A percentile compares a stretch with the other conserved stretches of the same genome.
Evolutionary conservation across 2,797 vertebrate species (phyloP).

Genomic region (Poecile montanus): DNA sequence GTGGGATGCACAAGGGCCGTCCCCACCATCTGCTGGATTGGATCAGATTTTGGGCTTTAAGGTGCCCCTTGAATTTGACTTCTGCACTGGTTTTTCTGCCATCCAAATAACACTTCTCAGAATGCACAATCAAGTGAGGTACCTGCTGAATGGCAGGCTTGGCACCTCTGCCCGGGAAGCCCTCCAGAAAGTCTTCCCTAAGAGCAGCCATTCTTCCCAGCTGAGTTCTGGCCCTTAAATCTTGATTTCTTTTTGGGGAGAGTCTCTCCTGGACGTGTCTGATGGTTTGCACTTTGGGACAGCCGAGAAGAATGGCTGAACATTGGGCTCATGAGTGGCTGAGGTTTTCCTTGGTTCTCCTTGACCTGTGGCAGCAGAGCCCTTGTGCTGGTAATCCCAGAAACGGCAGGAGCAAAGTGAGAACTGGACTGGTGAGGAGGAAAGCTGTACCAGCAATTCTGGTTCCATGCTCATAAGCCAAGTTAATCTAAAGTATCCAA

Average conservation of each 20-base stretch:
- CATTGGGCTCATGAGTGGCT: accelerated
- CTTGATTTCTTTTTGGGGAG: background rate
- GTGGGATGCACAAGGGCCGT: background rate
- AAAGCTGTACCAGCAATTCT: background rate
- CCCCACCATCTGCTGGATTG: background rate
- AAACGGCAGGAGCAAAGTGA: background rate
- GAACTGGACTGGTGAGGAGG: background rate
- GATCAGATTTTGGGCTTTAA: background rate
- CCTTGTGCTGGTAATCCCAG: background rate
- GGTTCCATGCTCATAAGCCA: accelerated
- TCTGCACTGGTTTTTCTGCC: background rate
- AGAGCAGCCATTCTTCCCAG: background rate
- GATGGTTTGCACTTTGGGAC: background rate
- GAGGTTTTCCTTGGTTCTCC: background rate
- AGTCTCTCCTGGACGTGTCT: background rate
- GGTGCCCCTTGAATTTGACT: background rate
- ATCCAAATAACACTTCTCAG: background rate
- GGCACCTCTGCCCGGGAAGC: background rate
- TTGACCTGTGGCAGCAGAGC: background rate
- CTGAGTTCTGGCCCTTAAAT: background rate
- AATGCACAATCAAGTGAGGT: background rate
- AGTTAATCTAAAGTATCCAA: background rate
- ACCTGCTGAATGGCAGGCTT: accelerated
- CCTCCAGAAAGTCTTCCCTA: background rate
- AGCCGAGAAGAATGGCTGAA: background rate